phyloP scores from a whole-genome alignment of 2,113 vertebrate species.

The Salvelinus sp. region DNA sequence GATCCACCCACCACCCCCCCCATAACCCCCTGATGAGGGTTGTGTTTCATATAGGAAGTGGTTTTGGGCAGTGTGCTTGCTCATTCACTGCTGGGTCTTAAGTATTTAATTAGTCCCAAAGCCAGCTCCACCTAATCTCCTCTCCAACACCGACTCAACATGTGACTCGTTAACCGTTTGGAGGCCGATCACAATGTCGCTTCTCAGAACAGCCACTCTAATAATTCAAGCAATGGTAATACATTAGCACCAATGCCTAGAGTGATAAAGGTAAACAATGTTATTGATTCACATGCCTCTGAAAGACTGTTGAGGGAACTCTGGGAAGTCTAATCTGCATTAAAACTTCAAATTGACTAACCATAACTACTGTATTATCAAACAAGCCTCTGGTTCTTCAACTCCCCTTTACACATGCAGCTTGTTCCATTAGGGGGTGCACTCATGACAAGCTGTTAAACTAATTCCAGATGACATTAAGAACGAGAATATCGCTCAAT shows the following conservation, averaged over 20 bases:
- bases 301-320: background rate
- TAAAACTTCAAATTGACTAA: background rate
- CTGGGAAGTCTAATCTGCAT: background rate
- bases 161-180: slow-evolving; percentile 69
- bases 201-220: background rate
- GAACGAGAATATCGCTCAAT: background rate
- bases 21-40: slow-evolving; percentile 27
- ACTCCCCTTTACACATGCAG: background rate
- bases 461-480: background rate
- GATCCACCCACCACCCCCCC: slow-evolving; percentile 18
- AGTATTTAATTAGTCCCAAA: slow-evolving; percentile 79
- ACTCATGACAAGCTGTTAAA: background rate
- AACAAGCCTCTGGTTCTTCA: background rate
- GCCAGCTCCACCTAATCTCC: slow-evolving; percentile 71
- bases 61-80: slow-evolving; percentile 61
- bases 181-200: slow-evolving; percentile 62
- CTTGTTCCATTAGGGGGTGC: background rate
- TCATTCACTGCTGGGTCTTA: slow-evolving; percentile 74
- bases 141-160: slow-evolving; percentile 74
- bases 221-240: background rate
- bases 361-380: background rate
- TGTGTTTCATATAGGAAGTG: slow-evolving; percentile 29
- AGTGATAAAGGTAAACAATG: background rate
- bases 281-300: no score
- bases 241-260: background rate